Evolutionary conservation across 2,113 vertebrate genomes (phyloP).

Genomic region (Helogale parvula): DNA sequence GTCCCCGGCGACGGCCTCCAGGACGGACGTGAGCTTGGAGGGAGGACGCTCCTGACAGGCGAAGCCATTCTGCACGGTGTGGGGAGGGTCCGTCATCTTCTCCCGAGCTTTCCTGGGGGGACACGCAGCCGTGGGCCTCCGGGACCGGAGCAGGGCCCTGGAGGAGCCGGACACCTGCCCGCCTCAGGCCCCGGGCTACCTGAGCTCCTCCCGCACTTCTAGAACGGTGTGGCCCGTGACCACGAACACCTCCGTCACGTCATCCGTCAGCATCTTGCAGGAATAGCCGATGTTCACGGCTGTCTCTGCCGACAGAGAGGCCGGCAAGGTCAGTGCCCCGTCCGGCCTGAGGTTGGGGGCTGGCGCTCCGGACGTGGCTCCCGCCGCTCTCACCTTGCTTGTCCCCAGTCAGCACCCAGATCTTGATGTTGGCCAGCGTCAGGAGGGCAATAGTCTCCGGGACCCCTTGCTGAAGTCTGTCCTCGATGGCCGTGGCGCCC

Average conservation of each 20-base stretch:
- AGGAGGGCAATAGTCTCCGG: slow-evolving; percentile 95
- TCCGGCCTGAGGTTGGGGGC: not conserved
- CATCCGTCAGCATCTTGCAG: slow-evolving; percentile 96
- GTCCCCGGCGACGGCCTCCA: slow-evolving; percentile 93
- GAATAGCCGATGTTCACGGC: slow-evolving; percentile 97
- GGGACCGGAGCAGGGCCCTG: not conserved
- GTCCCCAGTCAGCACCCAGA: slow-evolving; percentile 97
- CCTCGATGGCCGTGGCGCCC: slow-evolving; percentile 96
- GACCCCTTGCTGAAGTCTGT: slow-evolving; percentile 96
- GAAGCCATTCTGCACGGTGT: slow-evolving; percentile 86
- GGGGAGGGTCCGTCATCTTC: slow-evolving; percentile 89
- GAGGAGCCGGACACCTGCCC: accelerated
- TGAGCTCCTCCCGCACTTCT: slow-evolving; percentile 94
- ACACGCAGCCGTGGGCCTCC: accelerated
- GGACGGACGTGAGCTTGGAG: slow-evolving; percentile 84
- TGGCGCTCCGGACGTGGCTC: not conserved
- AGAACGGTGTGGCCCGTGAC: slow-evolving; percentile 94
- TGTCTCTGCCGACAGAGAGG: slow-evolving; percentile 87
- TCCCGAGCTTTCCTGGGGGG: slow-evolving; percentile 91
- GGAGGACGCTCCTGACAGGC: slow-evolving; percentile 81
- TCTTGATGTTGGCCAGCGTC: slow-evolving; percentile 95
- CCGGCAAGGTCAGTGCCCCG: not conserved
- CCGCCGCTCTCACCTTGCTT: slow-evolving; percentile 91
- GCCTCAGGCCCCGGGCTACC: slow-evolving; percentile 81
- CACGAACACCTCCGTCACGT: slow-evolving; percentile 94